Base-by-base conservation (phyloP, 1,140 invertebrate genomes). In the Goniozus legneri region DNA sequence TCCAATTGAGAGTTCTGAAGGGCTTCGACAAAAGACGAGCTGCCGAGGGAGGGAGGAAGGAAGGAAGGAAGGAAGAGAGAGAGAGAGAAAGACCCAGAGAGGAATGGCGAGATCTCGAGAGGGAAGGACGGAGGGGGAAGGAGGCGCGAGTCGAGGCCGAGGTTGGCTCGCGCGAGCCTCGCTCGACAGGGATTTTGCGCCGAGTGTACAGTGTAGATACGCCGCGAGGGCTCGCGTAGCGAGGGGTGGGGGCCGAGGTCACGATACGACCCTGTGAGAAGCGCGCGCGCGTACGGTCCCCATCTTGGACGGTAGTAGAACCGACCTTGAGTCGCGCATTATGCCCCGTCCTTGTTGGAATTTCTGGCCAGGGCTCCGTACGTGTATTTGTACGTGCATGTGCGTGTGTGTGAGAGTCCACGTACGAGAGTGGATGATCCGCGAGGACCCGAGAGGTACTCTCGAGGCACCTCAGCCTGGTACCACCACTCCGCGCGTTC, bases 241-340 rank as follows among this genome's bases (percentile, higher is more conserved):
- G 14, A 15, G 22, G 43, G 41, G 37, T 42, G 43, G 44, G 52
- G 44, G 42, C 32, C 54, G 65, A 64, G 58, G 62, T 62, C 62
- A 59, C 55, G 60, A 41, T 64, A 67, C 71, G 67, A 65, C 55
- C 65, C 69, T 74, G 70, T 47, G 24, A 54, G 45, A 57, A 58
- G n/a, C n/a, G n/a, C n/a, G n/a, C n/a, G n/a, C n/a, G n/a, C n/a
- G n/a, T n/a, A 55, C 55, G 56, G 62, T 56, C 58, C 60, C 62
- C 60, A 58, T 60, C 61, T 61, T 48, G 52, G 56, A 51, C 42
- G 62, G 68, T 74, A 72, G 71, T 76, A 76, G 66, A 73, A 69
- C 64, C 72, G 73, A 76, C 73, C 73, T 76, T 76, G 73, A 75
- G 67, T 72, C 70, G 69, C 69, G 62, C 67, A 71, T 70, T 65